Conservation (phyloP, 2,888 invertebrate genomes). For the Steromphala cineraria region DNA sequence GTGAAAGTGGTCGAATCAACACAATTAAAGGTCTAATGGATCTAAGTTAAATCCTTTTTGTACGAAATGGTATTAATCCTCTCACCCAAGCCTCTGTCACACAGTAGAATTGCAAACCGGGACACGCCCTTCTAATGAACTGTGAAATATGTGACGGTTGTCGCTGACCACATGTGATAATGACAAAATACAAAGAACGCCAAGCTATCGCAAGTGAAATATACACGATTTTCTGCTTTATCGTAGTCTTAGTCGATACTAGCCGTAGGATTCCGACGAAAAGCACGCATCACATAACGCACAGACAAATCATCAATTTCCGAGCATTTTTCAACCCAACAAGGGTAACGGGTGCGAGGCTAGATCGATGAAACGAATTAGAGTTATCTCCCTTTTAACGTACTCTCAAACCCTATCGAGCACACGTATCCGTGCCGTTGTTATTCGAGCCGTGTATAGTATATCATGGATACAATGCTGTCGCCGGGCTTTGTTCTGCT, state of each 20-base stretch:
- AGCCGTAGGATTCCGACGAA: background rate
- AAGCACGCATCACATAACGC: background rate
- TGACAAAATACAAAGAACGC: background rate
- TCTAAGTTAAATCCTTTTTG: background rate
- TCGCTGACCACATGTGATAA: background rate
- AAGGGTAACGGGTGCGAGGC: constrained; percentile 6
- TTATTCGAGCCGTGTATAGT: background rate
- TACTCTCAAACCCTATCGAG: background rate
- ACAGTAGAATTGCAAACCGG: background rate
- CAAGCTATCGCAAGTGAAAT: background rate
- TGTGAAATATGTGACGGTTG: background rate
- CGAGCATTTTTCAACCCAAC: background rate
- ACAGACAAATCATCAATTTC: background rate
- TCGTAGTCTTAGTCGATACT: background rate
- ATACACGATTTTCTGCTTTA: background rate
- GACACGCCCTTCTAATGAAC: background rate
- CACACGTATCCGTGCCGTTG: background rate
- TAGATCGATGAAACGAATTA: background rate
- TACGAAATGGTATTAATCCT: background rate
- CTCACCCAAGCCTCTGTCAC: background rate
- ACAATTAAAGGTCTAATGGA: constrained; percentile 3
- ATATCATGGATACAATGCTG: background rate
- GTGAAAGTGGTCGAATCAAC: background rate
- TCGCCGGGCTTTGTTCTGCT: background rate
- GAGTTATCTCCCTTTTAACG: background rate